Percentiles rank a stretch among this genome's conserved stretches.
phyloP scores from a whole-genome alignment of 2,888 invertebrate genomes.

The Odontothrips loti region DNA sequence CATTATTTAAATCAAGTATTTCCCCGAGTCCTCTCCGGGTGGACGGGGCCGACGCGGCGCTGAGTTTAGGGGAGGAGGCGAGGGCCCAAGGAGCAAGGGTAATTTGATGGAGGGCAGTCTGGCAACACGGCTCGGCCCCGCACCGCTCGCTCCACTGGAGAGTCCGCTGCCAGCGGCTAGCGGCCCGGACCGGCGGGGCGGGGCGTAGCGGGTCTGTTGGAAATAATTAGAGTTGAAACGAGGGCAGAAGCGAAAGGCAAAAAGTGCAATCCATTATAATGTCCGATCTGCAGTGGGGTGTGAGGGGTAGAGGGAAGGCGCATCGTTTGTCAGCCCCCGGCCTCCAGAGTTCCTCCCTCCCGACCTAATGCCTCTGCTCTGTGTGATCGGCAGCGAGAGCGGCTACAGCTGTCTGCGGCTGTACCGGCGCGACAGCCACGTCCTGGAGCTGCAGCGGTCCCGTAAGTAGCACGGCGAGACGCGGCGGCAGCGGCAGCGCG shows the following conservation, averaged over 20 bases:
- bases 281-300: not conserved
- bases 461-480: not conserved
- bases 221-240: constrained; percentile 3
- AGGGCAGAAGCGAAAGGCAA: not conserved
- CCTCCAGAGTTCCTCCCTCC: not conserved
- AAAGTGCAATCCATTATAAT: not conserved
- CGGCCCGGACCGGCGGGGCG: not conserved
- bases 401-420: constrained; percentile 21
- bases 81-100: not conserved
- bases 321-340: not conserved
- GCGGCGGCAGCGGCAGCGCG: not conserved
- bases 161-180: not conserved
- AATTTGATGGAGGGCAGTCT: not conserved
- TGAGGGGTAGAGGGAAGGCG: not conserved
- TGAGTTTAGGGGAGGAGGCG: too few species aligned
- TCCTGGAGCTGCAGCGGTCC: constrained; percentile 13
- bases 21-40: not conserved
- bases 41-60: not conserved
- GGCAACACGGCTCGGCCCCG: not conserved
- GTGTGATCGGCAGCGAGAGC: not conserved
- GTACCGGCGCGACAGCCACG: not conserved
- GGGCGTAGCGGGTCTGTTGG: not conserved
- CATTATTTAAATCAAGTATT: not conserved
- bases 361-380: not conserved
- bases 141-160: not conserved